Base-by-base conservation (phyloP, 2,888 invertebrate genomes). In the Miltochrista miniata region DNA sequence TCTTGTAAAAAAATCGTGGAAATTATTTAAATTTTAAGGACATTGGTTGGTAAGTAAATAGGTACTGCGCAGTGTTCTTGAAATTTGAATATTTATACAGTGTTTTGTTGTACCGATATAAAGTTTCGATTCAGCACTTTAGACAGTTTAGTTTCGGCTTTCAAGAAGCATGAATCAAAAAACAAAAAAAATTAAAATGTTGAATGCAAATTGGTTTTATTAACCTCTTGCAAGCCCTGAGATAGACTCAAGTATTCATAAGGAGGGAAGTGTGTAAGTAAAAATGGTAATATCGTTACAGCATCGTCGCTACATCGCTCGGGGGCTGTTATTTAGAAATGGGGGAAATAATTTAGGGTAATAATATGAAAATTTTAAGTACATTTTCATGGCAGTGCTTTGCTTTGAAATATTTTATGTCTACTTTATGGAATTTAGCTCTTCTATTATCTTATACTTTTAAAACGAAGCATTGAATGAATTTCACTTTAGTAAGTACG, bases 241-340 rank as follows among this genome's bases (percentile, higher is more conserved):
- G 73, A 69, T 49, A 64, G 64, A 50, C 74, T 82, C 66, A 74
- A 79, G 79, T 82, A 87, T 87, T 87, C 83, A 83, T 83, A 83
- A 86, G 81, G 18, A 24, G 18, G 18, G 18, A 79, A 76, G 72
- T 75, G 71, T 53, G 53, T 54, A 44, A 51, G 53, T 54, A 81
- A 83, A 83, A 82, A 83, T 80, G 75, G 72, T 81, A 85, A 87
- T 83, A 78, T 75, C 77, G 80, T 87, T 83, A 24, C 18, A 68
- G 68, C 59, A 66, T 61, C 64, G 59, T 54, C 55, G 57, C 59
- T 71, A 70, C 70, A 75, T 62, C 58, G 60, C 64, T 62, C 58
- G 53, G 48, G 61, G 59, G 62, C 57, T 67, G 64, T 73, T 74
- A 67, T 73, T 70, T 54, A 58, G 46, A 60, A 56, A 63, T 55